Evolutionary conservation across 2,113 vertebrate species (phyloP), one percentile per base, ranked within the genome.

Genomic region (Himantopus leucocephalus): DNA sequence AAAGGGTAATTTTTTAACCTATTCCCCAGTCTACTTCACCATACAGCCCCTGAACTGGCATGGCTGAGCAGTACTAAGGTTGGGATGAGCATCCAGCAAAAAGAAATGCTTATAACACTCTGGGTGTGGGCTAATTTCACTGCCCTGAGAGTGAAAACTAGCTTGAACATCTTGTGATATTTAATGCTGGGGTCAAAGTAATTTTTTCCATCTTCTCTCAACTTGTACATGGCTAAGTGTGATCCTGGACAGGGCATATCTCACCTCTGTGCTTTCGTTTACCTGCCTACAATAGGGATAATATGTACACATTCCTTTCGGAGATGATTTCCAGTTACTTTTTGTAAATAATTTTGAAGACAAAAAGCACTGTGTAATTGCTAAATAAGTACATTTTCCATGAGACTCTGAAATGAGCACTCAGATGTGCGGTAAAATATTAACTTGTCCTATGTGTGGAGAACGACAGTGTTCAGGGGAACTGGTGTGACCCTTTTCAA

Each of bases 21-120:
- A 1, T 71, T 67, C 5, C 12, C 18, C 15, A 43, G 8, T 5
- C 21, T 30, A 12, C 29, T 64, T 73, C 29, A 53, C 14, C 34
- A 27, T 21, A 16, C 6, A 35, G 41, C 50, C 27, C 11, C 11
- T 1, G 1, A 11, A 29, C 5, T 15, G 29, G 2, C n/a, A 29
- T 11, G 72, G 22, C 11, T 63, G 56, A 67, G 9, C 24, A 79
- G 45, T 14, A n/a, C 22, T 52, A 64, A 70, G 17, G 16, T 70
- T 41, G 14, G 26, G 39, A 47, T 58, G 23, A 64, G 6, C 22
- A 71, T 14, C 6, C 23, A 66, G n/a, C 9, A 58, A 85, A 85
- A 85, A 14, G 1, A 74, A 47, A 53, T 24, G 26, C 0, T 53
- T 1, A 1, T 30, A 48, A 14, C 19, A 26, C 17, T 59, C 50